Conservation (phyloP, 2,113 vertebrate genomes). For the Columbina picui region DNA sequence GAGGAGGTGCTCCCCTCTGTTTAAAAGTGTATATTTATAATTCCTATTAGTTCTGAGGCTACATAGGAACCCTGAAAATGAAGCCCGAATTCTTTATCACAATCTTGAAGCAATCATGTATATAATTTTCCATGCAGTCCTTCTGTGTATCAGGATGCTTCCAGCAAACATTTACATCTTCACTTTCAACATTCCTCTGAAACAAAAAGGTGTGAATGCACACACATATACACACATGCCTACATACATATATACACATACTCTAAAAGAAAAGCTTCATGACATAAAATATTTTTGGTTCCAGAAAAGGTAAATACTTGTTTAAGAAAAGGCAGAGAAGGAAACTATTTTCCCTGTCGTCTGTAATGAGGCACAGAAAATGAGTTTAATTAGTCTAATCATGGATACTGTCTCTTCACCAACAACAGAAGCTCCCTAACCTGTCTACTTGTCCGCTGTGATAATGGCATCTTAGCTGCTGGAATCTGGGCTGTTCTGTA, state of each 20-base stretch:
- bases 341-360: background rate
- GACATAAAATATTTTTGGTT: background rate
- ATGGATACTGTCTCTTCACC: background rate
- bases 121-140: background rate
- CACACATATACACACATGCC: background rate
- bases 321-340: background rate
- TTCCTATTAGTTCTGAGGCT: background rate
- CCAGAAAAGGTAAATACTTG: background rate
- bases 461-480: background rate
- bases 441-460: background rate
- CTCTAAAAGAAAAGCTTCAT: background rate
- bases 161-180: background rate
- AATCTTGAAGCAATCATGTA: background rate
- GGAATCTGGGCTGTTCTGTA: background rate
- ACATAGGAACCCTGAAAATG: background rate
- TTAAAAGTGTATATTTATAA: background rate
- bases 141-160: background rate
- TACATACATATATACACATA: background rate
- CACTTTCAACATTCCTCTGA: background rate
- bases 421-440: background rate
- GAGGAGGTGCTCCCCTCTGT: background rate
- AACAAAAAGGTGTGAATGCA: background rate
- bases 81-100: background rate
- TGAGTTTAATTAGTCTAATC: background rate
- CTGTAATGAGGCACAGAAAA: background rate